Evolutionary conservation across 2,797 vertebrate genomes (phyloP).

Genomic region (Danio aesculapii): DNA sequence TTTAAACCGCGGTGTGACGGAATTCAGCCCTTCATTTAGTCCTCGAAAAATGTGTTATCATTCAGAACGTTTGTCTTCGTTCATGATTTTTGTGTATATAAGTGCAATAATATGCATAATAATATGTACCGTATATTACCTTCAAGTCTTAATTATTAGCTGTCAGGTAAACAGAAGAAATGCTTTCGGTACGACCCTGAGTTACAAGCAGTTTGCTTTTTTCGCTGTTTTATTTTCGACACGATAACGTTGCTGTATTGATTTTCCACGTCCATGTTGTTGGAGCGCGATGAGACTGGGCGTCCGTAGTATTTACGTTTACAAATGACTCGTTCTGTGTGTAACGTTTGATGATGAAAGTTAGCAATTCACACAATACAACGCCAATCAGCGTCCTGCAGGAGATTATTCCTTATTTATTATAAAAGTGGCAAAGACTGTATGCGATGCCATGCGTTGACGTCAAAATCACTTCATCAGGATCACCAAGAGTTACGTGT

Average conservation of each 20-base stretch:
- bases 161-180: slow-evolving; percentile 46
- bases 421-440: slow-evolving; percentile 36
- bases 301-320: slow-evolving; percentile 17
- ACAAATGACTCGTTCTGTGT: slow-evolving; percentile 15
- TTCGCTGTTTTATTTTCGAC: slow-evolving; percentile 43
- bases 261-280: slow-evolving; percentile 1
- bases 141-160: slow-evolving; percentile 57
- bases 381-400: not conserved
- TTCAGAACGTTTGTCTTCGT: slow-evolving; percentile 51
- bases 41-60: slow-evolving; percentile 7
- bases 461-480: slow-evolving; percentile 11
- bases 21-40: slow-evolving; percentile 36
- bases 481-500: no score
- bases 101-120: slow-evolving; percentile 64
- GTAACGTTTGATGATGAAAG: slow-evolving; percentile 4
- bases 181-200: slow-evolving; percentile 37
- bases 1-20: slow-evolving; percentile 44
- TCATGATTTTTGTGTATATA: slow-evolving; percentile 59
- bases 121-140: slow-evolving; percentile 55
- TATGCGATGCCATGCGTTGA: slow-evolving; percentile 18
- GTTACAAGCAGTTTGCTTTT: slow-evolving; percentile 31
- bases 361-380: not conserved
- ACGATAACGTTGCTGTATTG: slow-evolving; percentile 47
- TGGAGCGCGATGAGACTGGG: not conserved
- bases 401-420: slow-evolving; percentile 22